Evolutionary conservation across 2,797 vertebrate species (phyloP).

Genomic region (Catostomus latipinnis): DNA sequence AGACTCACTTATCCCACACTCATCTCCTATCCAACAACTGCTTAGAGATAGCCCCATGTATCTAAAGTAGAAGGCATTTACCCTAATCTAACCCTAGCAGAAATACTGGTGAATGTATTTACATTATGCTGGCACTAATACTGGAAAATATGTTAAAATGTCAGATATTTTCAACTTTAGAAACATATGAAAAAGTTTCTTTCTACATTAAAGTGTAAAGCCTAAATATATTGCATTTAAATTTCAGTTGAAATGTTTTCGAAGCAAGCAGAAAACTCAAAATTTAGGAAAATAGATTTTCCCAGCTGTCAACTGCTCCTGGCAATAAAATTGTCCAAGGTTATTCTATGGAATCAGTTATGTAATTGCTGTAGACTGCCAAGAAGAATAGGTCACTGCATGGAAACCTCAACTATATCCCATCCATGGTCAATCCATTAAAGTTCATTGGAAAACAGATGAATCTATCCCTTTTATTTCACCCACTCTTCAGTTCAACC

Average conservation of each 20-base stretch:
- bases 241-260: too few species aligned
- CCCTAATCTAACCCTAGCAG: too few species aligned
- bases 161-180: too few species aligned
- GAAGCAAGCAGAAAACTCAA: neutral
- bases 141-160: too few species aligned
- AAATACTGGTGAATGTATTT: too few species aligned
- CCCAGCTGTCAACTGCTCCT: neutral
- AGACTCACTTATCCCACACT: neutral
- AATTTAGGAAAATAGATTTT: neutral
- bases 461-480: constrained; percentile 10
- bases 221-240: too few species aligned
- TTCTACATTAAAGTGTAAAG: too few species aligned
- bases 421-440: constrained; percentile 19
- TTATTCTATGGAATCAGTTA: constrained; percentile 42
- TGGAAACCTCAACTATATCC: constrained; percentile 34
- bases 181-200: too few species aligned
- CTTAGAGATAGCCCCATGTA: too few species aligned
- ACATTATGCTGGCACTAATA: too few species aligned
- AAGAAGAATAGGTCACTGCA: constrained; percentile 48
- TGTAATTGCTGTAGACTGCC: constrained; percentile 36
- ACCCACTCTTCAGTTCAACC: constrained; percentile 14
- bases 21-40: neutral
- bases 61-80: too few species aligned
- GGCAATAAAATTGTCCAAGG: constrained; percentile 25
- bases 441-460: constrained; percentile 25